These are phyloP conservation scores for Erpobdella octoculata DNA, from an alignment of 2,888 invertebrate genomes.

Conservation along the genomic window DNA sequence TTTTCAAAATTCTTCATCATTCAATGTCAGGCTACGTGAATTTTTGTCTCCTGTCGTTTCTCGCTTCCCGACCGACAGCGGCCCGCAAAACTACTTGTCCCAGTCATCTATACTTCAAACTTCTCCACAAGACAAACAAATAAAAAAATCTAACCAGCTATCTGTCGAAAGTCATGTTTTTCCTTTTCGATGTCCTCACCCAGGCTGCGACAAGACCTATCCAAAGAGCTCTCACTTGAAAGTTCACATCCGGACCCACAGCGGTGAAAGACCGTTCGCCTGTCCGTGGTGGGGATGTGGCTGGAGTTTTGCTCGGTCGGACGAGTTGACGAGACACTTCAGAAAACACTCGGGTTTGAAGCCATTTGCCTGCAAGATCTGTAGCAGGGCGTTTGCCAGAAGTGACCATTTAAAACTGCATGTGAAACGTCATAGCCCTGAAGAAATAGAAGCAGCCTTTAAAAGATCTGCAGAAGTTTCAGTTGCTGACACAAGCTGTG, in stretches of 20 bases:
- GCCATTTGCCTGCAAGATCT: slow-evolving; percentile 62
- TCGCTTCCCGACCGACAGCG: no score
- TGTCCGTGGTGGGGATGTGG: slow-evolving; percentile 61
- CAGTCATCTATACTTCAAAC: no score
- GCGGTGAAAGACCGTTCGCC: slow-evolving; percentile 63
- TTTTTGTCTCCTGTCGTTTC: no score
- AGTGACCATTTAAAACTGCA: slow-evolving; percentile 63
- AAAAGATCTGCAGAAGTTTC: neutral
- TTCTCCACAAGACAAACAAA: no score
- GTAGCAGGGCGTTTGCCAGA: slow-evolving; percentile 62
- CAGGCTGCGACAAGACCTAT: slow-evolving; percentile 60
- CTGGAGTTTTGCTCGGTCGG: slow-evolving; percentile 61
- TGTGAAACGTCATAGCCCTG: slow-evolving; percentile 58
- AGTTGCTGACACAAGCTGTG: no score
- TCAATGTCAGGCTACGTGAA: no score
- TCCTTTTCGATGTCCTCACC: slow-evolving; percentile 52
- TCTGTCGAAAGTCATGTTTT: neutral
- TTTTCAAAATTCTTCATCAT: no score
- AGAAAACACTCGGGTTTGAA: slow-evolving; percentile 59
- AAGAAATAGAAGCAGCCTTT: neutral
- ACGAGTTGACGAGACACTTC: slow-evolving; percentile 61
- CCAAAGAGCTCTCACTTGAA: slow-evolving; percentile 59
- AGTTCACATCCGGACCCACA: slow-evolving; percentile 59
- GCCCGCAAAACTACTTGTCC: no score
- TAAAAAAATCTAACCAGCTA: neutral